phyloP scores from a whole-genome alignment of 2,113 vertebrate species.

The Craseonycteris thonglongyai region DNA sequence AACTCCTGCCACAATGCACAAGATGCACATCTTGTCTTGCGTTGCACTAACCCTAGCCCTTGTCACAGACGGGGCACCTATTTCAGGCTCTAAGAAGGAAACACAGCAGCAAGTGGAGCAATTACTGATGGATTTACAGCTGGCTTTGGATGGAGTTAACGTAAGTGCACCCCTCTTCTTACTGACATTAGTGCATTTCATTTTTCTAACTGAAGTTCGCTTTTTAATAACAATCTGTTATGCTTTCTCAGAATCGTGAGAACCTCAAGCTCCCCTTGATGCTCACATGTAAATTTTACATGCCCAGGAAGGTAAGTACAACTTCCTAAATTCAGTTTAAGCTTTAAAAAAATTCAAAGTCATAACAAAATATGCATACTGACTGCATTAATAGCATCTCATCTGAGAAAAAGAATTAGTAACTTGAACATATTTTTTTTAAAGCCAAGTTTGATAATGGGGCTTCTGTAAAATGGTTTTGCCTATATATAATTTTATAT shows the following conservation, averaged over 20 bases:
- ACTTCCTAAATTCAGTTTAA: slow-evolving; percentile 20
- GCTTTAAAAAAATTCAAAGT: slow-evolving; percentile 11
- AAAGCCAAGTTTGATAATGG: not conserved
- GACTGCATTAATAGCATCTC: not conserved
- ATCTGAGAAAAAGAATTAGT: not conserved
- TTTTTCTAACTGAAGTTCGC: not conserved
- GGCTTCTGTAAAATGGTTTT: slow-evolving; percentile 11
- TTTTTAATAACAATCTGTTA: slow-evolving; percentile 31
- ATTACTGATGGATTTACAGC: not conserved
- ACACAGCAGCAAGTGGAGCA: not conserved
- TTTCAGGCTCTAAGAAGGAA: not conserved
- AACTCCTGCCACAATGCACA: slow-evolving; percentile 72
- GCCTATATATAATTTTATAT: not conserved
- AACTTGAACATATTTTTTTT: not conserved
- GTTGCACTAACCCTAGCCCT: slow-evolving; percentile 62
- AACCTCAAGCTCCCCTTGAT: slow-evolving; percentile 4
- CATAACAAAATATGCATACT: not conserved
- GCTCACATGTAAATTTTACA: slow-evolving; percentile 38
- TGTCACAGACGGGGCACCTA: slow-evolving; percentile 53
- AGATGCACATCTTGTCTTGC: slow-evolving; percentile 64
- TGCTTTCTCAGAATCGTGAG: slow-evolving; percentile 54
- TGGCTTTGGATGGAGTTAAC: not conserved
- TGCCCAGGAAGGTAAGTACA: slow-evolving; percentile 60
- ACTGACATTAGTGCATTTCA: not conserved
- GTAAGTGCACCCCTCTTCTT: slow-evolving; percentile 72